Conservation (phyloP, 2,113 vertebrate genomes). For the Peucedramus taeniatus region DNA sequence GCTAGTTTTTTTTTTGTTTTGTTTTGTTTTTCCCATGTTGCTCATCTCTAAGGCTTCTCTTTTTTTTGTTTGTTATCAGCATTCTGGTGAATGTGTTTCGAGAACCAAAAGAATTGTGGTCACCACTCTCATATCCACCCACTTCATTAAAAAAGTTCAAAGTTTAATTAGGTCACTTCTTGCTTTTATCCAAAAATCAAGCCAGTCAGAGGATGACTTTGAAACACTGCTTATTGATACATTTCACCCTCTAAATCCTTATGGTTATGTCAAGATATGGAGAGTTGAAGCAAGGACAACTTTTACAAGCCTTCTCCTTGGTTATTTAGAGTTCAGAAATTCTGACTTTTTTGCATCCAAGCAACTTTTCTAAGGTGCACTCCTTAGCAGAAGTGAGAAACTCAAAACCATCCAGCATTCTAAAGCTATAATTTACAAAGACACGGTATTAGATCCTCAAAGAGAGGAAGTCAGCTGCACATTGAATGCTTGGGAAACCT, state of each 20-base stretch:
- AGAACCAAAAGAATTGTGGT: not conserved
- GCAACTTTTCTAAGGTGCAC: not conserved
- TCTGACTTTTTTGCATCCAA: not conserved
- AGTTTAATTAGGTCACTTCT: not conserved
- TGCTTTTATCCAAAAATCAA: not conserved
- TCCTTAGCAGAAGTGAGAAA: not conserved
- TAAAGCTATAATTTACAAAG: not conserved
- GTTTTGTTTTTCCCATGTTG: not conserved
- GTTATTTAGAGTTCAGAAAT: not conserved
- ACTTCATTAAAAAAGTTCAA: not conserved
- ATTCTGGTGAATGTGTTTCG: not conserved
- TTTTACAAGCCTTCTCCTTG: not conserved
- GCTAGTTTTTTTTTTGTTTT: not conserved
- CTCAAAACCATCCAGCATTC: not conserved
- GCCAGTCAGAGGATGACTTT: not conserved
- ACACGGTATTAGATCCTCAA: fast-evolving
- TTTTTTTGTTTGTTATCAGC: not conserved
- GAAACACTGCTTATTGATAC: not conserved
- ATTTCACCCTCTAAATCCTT: not conserved
- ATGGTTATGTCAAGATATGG: fast-evolving
- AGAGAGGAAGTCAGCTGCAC: not conserved
- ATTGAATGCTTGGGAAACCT: not conserved
- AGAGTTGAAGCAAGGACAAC: not conserved
- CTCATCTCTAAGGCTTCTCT: not conserved
- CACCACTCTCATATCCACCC: not conserved